Conservation (phyloP, 2,888 invertebrate species). For the Pristionchus mayeri region DNA sequence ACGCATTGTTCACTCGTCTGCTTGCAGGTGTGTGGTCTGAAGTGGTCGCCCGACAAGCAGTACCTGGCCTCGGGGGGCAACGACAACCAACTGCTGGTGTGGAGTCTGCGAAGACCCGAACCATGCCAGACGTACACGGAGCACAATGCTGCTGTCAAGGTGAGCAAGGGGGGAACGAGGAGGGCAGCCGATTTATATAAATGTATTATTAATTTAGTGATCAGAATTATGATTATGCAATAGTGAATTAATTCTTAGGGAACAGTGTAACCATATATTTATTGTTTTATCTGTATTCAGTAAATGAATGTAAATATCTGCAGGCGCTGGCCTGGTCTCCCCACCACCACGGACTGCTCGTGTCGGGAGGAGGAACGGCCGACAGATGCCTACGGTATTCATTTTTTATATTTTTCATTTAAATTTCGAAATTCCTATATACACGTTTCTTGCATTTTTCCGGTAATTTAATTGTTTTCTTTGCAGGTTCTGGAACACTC, state of each 20-base stretch:
- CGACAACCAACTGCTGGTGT: conserved; percentile 94
- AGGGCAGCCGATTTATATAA: conserved; percentile 61
- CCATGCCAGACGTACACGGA: conserved; percentile 89
- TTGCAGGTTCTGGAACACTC: conserved; percentile 91
- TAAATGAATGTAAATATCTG: no score
- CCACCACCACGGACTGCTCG: conserved; percentile 95
- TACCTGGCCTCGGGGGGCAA: conserved; percentile 98
- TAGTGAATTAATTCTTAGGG: not conserved
- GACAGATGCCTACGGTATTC: conserved; percentile 89
- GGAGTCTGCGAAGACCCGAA: conserved; percentile 86
- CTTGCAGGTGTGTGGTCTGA: conserved; percentile 87
- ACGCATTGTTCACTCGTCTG: no score
- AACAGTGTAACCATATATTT: not conserved
- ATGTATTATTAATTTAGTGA: no score
- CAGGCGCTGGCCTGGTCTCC: conserved; percentile 97
- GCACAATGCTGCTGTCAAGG: conserved; percentile 92
- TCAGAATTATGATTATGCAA: no score
- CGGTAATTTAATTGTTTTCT: not conserved
- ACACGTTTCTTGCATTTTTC: not conserved
- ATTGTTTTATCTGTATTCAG: not conserved
- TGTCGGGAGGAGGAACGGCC: conserved; percentile 99
- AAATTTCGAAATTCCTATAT: not conserved
- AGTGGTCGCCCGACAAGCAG: conserved; percentile 98
- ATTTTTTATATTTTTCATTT: not conserved
- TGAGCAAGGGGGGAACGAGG: conserved; percentile 76